Conservation (phyloP, 2,113 vertebrate species). For the Xyliphius kryptos region DNA sequence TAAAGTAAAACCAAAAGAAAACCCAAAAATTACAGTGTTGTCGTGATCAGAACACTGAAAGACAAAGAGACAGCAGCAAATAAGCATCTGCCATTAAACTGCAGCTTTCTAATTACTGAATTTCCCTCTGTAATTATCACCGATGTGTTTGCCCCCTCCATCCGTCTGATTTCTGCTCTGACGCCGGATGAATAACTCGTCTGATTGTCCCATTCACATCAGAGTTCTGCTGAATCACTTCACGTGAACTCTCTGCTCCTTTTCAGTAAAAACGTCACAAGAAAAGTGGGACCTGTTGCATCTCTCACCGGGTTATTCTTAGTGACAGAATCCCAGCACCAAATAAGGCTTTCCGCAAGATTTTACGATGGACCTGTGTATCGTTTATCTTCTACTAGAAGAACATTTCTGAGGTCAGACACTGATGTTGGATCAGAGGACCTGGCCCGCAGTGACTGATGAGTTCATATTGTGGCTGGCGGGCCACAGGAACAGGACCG, state of each 20-base stretch:
- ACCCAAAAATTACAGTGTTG: not conserved
- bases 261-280: not conserved
- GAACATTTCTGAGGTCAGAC: too few relatives aligned
- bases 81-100: not conserved
- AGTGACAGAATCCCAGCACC: too few relatives aligned
- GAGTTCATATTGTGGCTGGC: too few relatives aligned
- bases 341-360: too few relatives aligned
- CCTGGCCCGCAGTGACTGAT: too few relatives aligned
- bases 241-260: not conserved
- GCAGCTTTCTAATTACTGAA: slow-evolving; percentile 17
- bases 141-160: slow-evolving; percentile 11
- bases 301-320: too few relatives aligned
- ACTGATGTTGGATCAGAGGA: too few relatives aligned
- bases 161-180: not conserved
- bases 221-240: not conserved
- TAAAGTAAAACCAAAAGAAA: too few relatives aligned
- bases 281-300: not conserved
- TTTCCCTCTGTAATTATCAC: slow-evolving; percentile 24
- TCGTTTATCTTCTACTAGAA: too few relatives aligned
- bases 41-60: not conserved
- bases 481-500: too few relatives aligned
- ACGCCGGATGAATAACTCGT: slow-evolving; percentile 9
- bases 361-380: too few relatives aligned
- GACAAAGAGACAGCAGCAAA: not conserved
- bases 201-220: slow-evolving; percentile 13